Conservation (phyloP, 1,140 invertebrate species). For the Pteromalus puparum region DNA sequence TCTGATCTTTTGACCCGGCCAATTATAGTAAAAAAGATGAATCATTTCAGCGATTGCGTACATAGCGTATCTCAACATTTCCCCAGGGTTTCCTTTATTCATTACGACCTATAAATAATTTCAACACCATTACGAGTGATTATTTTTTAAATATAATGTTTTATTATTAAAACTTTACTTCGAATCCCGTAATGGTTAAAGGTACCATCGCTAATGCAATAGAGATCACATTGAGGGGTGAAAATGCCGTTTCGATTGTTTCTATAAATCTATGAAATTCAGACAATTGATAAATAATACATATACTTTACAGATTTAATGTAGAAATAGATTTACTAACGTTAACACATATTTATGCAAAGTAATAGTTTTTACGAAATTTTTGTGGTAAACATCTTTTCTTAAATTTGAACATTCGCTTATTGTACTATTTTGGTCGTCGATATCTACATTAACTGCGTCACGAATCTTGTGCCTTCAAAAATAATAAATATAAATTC, state of each 20-base stretch:
- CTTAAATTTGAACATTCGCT: background rate
- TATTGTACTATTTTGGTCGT: background rate
- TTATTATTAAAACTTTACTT: conserved; percentile 23
- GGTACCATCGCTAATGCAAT: conserved; percentile 23
- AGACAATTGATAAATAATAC: background rate
- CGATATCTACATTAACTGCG: background rate
- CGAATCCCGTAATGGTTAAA: conserved; percentile 8
- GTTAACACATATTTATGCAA: conserved; percentile 28
- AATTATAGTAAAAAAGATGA: conserved; percentile 45
- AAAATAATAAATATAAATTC: background rate
- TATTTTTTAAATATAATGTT: background rate
- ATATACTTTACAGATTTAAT: too few species aligned
- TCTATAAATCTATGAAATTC: conserved; percentile 15
- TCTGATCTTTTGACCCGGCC: conserved; percentile 31
- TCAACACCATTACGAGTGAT: background rate
- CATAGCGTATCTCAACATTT: conserved; percentile 23
- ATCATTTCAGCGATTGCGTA: conserved; percentile 20
- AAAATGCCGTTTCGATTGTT: conserved; percentile 21
- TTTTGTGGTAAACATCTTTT: background rate
- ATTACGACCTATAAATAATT: background rate
- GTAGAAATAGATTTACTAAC: conserved; percentile 4
- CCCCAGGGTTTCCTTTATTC: conserved; percentile 13
- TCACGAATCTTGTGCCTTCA: conserved; percentile 14
- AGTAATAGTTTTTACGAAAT: background rate
- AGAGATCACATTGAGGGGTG: conserved; percentile 3